Conservation (phyloP, 2,888 invertebrate species). For the Dyspetes luteomarginatus region DNA sequence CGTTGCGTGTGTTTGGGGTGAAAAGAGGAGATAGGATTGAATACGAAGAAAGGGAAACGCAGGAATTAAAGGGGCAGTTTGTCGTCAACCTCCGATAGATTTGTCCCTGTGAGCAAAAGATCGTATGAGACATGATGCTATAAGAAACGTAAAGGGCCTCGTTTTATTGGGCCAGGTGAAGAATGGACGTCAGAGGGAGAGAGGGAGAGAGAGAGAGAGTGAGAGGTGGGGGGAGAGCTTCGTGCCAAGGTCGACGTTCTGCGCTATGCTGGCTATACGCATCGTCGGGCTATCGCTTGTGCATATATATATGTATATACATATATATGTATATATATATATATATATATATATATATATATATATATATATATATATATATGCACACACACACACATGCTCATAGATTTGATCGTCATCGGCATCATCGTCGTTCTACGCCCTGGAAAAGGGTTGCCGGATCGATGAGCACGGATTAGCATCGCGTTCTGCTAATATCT, state of each 20-base stretch:
- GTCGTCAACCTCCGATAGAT: constrained; percentile 67
- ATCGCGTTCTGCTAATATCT: constrained; percentile 74
- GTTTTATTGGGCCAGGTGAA: constrained; percentile 80
- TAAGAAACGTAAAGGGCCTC: constrained; percentile 46
- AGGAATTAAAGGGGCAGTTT: constrained; percentile 41
- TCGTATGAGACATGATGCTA: constrained; percentile 75
- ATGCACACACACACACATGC: too few relatives aligned
- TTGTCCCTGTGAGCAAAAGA: constrained; percentile 66
- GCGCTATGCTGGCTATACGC: constrained; percentile 45
- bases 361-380: neutral
- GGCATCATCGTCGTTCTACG: constrained; percentile 49
- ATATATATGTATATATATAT: neutral
- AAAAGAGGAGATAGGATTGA: too few relatives aligned
- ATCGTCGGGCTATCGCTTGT: constrained; percentile 37
- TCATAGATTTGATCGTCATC: constrained; percentile 53
- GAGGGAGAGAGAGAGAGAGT: constrained; percentile 69
- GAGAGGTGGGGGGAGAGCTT: constrained; percentile 11
- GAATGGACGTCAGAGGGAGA: constrained; percentile 76
- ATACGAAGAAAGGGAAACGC: constrained; percentile 20
- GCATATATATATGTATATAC: constrained; percentile 7
- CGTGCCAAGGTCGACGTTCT: constrained; percentile 61
- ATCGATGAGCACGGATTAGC: constrained; percentile 82
- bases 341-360: constrained; percentile 3
- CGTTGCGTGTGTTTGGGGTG: too few relatives aligned
- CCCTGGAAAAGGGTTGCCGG: constrained; percentile 73